Percentiles rank a stretch among this genome's conserved stretches.
Conservation (phyloP, 2,113 vertebrate genomes). For the Toxotes chatareus region DNA sequence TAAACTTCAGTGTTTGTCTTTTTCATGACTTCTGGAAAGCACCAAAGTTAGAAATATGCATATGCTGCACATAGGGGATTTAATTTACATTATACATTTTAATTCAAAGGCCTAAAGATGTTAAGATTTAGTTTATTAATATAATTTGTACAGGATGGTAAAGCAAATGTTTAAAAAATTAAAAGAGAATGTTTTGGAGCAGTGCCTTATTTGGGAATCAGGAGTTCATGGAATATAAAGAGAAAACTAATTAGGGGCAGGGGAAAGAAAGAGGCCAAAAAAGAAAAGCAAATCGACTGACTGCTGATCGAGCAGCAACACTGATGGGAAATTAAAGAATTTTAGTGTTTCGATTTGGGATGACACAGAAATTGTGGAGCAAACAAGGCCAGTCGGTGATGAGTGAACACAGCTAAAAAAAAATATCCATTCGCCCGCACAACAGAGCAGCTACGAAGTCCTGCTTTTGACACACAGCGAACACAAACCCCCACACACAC, state of each 20-base stretch:
- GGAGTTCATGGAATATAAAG: not conserved
- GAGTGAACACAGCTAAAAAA: not conserved
- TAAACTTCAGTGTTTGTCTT: not conserved
- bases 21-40: not conserved
- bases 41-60: no score
- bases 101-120: no score
- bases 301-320: not conserved
- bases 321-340: not conserved
- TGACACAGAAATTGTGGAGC: not conserved
- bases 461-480: conserved; percentile 8
- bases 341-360: conserved; percentile 10
- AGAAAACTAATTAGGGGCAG: not conserved
- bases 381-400: conserved; percentile 7
- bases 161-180: no score
- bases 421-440: not conserved
- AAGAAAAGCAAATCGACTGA: not conserved
- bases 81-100: no score
- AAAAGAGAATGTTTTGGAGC: no score
- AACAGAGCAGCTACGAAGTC: not conserved
- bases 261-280: not conserved
- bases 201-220: no score
- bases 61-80: no score
- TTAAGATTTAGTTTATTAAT: no score
- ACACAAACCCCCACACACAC: not conserved
- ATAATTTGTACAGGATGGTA: no score